Conservation (phyloP, 2,888 invertebrate species). For the Pyrgus malvae region DNA sequence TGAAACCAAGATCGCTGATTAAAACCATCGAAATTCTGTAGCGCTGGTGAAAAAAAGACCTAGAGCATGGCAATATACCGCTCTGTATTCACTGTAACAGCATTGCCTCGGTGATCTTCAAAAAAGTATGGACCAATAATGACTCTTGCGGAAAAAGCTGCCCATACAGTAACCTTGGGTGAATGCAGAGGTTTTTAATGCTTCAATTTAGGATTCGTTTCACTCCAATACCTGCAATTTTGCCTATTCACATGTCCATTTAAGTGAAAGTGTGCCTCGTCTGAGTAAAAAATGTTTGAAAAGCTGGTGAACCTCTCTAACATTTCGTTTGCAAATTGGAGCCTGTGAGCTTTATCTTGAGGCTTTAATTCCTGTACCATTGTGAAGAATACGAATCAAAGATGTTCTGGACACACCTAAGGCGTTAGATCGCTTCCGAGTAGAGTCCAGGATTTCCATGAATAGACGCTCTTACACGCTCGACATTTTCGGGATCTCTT, state of each 20-base stretch:
- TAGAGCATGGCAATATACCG: slow-evolving; percentile 30
- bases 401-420: slow-evolving; percentile 28
- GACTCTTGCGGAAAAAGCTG: slow-evolving; percentile 32
- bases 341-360: slow-evolving; percentile 5
- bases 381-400: slow-evolving; percentile 29
- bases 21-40: slow-evolving; percentile 34
- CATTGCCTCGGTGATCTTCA: slow-evolving; percentile 31
- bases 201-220: slow-evolving; percentile 32
- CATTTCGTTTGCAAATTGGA: slow-evolving; percentile 16
- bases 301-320: slow-evolving; percentile 19
- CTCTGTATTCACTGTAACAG: slow-evolving; percentile 28
- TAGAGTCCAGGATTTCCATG: slow-evolving; percentile 31
- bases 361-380: slow-evolving; percentile 28
- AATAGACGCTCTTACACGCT: slow-evolving; percentile 31
- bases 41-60: slow-evolving; percentile 29
- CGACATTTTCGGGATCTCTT: too few relatives aligned
- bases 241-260: slow-evolving; percentile 34
- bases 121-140: slow-evolving; percentile 39
- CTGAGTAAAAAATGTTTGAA: slow-evolving; percentile 29
- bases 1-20: slow-evolving; percentile 35
- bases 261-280: slow-evolving; percentile 33
- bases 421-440: slow-evolving; percentile 34
- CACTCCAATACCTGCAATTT: slow-evolving; percentile 35
- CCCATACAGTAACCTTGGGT: slow-evolving; percentile 36
- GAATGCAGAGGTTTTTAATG: slow-evolving; percentile 34